Evolutionary conservation across 2,888 invertebrate species (phyloP).

Genomic region (Volucella zonaria): DNA sequence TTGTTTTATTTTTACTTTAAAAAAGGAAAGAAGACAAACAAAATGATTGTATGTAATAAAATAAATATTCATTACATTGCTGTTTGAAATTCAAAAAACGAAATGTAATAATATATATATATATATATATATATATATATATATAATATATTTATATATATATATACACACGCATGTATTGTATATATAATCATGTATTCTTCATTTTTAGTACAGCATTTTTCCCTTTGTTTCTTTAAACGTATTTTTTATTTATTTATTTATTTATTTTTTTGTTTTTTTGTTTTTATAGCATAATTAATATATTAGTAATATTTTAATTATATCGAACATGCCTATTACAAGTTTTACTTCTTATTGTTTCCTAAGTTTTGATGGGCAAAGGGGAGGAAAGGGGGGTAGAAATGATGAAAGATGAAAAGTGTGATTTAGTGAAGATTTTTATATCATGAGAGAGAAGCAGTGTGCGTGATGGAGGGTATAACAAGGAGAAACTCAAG

Average conservation of each 20-base stretch:
- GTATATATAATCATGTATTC: constrained; percentile 55
- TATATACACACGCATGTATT: constrained; percentile 56
- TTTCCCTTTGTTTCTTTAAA: constrained; percentile 49
- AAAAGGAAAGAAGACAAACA: constrained; percentile 40
- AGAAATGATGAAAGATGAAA: constrained; percentile 62
- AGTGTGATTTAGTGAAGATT: constrained; percentile 64
- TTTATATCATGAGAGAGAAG: constrained; percentile 61
- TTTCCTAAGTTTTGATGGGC: constrained; percentile 68
- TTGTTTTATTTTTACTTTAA: not conserved
- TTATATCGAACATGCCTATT: constrained; percentile 74
- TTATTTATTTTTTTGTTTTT: constrained; percentile 9
- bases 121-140: constrained; percentile 49
- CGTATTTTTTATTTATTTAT: constrained; percentile 28
- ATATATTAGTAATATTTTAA: constrained; percentile 73
- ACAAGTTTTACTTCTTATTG: constrained; percentile 72
- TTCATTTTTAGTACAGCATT: constrained; percentile 64
- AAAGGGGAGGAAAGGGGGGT: constrained; percentile 24
- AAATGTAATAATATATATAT: constrained; percentile 60
- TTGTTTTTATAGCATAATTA: constrained; percentile 62
- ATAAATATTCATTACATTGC: constrained; percentile 48
- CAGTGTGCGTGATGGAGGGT: constrained; percentile 73
- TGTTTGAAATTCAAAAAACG: constrained; percentile 51
- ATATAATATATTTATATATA: constrained; percentile 56
- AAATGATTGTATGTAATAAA: constrained; percentile 5
- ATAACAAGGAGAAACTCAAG: constrained; percentile 56